A percentile compares a stretch with the other conserved stretches of the same genome.
Evolutionary conservation across 2,113 vertebrate species (phyloP).

Genomic region (Colinus virginianus): DNA sequence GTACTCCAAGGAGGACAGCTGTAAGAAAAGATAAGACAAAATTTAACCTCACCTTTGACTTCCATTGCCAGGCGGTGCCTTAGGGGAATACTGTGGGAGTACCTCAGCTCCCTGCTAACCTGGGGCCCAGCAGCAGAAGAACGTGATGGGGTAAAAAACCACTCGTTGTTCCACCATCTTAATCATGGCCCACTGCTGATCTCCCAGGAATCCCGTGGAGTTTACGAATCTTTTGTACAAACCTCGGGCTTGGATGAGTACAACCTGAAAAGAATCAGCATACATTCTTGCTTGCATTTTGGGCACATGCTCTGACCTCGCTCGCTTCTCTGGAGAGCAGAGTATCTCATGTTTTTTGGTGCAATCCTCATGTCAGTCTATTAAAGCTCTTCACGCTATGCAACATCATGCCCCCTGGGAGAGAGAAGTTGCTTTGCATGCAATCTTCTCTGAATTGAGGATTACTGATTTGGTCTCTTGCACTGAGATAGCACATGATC

Average conservation of each 20-base stretch:
- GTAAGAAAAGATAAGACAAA: background rate
- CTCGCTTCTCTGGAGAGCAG: background rate
- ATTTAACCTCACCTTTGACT: background rate
- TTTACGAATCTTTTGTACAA: conserved; percentile 84
- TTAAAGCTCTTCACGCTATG: background rate
- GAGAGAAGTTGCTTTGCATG: accelerated
- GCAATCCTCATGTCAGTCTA: background rate
- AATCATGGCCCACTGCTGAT: conserved; percentile 85
- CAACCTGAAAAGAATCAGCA: conserved; percentile 72
- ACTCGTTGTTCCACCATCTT: conserved; percentile 82
- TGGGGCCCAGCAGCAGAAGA: conserved; percentile 91
- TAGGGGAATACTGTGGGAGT: background rate
- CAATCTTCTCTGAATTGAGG: background rate
- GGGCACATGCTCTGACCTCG: background rate
- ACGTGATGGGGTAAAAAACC: conserved; percentile 84
- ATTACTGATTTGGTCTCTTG: background rate
- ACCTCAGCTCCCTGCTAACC: conserved; percentile 74
- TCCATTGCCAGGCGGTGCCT: background rate
- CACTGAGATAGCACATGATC: background rate
- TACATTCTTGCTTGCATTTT: background rate
- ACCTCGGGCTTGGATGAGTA: conserved; percentile 79
- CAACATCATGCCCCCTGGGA: background rate
- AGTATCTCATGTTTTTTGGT: background rate
- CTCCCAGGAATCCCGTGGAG: conserved; percentile 84
- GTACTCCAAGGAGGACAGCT: conserved; percentile 78